phyloP scores from a whole-genome alignment of 2,797 vertebrate genomes.

The Fistularia tabacaria region DNA sequence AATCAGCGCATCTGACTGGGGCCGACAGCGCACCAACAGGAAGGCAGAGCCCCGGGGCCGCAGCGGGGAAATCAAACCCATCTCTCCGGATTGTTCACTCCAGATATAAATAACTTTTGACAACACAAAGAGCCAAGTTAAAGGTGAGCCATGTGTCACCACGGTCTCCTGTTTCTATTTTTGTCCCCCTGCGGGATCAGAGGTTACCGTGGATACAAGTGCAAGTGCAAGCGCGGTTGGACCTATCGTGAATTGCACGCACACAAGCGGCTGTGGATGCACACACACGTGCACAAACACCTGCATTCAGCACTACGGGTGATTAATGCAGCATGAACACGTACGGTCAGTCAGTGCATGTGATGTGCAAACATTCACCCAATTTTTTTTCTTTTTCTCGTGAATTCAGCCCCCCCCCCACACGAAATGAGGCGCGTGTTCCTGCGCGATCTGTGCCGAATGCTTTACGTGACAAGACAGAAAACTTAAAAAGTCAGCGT shows the following conservation, averaged over 20 bases:
- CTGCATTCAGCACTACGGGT: too few relatives aligned
- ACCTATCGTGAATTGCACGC: too few relatives aligned
- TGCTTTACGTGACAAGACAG: slow-evolving; percentile 57
- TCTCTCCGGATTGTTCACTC: slow-evolving; percentile 58
- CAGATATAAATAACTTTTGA: slow-evolving; percentile 64
- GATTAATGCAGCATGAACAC: too few relatives aligned
- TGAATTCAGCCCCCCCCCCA: too few relatives aligned
- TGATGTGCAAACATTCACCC: not conserved
- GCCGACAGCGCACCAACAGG: slow-evolving; percentile 58
- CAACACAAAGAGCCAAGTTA: slow-evolving; percentile 28
- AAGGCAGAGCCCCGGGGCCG: slow-evolving; percentile 49
- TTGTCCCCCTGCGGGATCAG: slow-evolving; percentile 6
- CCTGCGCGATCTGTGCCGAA: slow-evolving; percentile 33
- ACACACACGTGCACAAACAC: too few relatives aligned
- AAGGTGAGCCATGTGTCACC: slow-evolving; percentile 37
- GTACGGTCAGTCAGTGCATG: too few relatives aligned
- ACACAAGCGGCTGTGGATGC: not conserved
- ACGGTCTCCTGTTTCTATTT: slow-evolving; percentile 23
- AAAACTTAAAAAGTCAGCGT: slow-evolving; percentile 49
- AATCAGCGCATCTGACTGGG: slow-evolving; percentile 59
- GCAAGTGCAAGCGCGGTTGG: too few relatives aligned
- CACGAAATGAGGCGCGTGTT: not conserved
- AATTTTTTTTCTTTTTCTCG: not conserved
- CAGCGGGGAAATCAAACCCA: slow-evolving; percentile 51
- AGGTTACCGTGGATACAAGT: slow-evolving; percentile 18